Evolutionary conservation across 2,113 vertebrate genomes (phyloP).

Genomic region (Balaenoptera acutorostrata): DNA sequence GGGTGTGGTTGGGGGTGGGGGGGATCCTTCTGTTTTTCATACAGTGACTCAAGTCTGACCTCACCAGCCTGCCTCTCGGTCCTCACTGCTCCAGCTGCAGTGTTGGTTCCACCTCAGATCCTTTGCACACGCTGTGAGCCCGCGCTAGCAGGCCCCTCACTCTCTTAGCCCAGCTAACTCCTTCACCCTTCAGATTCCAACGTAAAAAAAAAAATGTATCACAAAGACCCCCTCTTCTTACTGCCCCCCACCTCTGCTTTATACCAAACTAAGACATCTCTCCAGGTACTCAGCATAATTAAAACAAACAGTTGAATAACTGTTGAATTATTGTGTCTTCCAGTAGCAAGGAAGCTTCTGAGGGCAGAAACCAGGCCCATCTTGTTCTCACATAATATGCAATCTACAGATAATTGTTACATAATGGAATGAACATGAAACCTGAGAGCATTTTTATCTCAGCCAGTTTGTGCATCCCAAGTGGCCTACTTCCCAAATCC

Average conservation of each 20-base stretch:
- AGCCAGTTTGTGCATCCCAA: background rate
- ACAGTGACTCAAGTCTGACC: background rate
- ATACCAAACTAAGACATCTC: background rate
- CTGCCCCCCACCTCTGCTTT: background rate
- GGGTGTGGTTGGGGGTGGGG: rapidly evolving
- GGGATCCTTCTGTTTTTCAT: background rate
- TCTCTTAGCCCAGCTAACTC: background rate
- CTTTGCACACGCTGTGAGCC: background rate
- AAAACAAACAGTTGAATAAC: background rate
- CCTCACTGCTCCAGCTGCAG: background rate
- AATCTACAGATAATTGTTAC: background rate
- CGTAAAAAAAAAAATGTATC: background rate
- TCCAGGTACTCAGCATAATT: background rate
- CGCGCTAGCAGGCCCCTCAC: background rate
- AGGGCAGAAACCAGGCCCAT: background rate
- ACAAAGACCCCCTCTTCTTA: background rate
- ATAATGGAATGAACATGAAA: background rate
- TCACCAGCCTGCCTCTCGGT: background rate
- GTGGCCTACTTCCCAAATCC: background rate
- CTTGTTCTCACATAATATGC: background rate
- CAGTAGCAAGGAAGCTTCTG: background rate
- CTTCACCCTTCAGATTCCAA: background rate
- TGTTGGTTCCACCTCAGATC: background rate
- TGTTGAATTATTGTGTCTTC: background rate
- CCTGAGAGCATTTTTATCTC: background rate